phyloP scores from a whole-genome alignment of 2,888 invertebrate genomes.

The Neoascia interrupta region DNA sequence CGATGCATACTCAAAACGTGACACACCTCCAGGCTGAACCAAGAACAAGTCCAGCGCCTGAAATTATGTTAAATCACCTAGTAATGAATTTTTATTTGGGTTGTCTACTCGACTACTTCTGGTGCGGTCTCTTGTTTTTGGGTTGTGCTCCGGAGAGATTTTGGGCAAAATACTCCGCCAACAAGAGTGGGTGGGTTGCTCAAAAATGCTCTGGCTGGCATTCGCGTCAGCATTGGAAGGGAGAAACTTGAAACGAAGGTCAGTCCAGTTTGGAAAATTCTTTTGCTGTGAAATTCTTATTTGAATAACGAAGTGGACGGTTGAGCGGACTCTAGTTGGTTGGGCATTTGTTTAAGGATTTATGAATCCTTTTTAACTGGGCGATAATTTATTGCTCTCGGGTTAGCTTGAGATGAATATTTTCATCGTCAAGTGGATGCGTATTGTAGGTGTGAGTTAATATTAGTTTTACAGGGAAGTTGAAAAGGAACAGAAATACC shows the following conservation, averaged over 20 bases:
- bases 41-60: constrained; percentile 35
- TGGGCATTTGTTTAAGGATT: constrained; percentile 78
- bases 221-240: no score
- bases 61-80: constrained; percentile 60
- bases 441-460: constrained; percentile 4
- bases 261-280: constrained; percentile 41
- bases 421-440: constrained; percentile 30
- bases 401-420: constrained; percentile 56
- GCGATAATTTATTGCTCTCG: constrained; percentile 77
- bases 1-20: not conserved
- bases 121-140: constrained; percentile 8
- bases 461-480: no score
- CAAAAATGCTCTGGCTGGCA: not conserved
- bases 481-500: no score
- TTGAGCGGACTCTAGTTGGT: constrained; percentile 30
- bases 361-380: constrained; percentile 77
- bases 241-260: constrained; percentile 31
- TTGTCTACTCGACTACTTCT: constrained; percentile 27
- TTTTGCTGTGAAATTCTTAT: constrained; percentile 70
- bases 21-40: not conserved
- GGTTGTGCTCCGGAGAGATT: constrained; percentile 40
- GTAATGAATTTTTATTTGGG: constrained; percentile 35
- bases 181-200: constrained; percentile 3
- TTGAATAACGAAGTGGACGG: constrained; percentile 72
- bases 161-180: constrained; percentile 2